A percentile compares a stretch with the other conserved stretches of the same genome.
phyloP scores from a whole-genome alignment of 2,113 vertebrate species.

The Aphelocoma coerulescens region DNA sequence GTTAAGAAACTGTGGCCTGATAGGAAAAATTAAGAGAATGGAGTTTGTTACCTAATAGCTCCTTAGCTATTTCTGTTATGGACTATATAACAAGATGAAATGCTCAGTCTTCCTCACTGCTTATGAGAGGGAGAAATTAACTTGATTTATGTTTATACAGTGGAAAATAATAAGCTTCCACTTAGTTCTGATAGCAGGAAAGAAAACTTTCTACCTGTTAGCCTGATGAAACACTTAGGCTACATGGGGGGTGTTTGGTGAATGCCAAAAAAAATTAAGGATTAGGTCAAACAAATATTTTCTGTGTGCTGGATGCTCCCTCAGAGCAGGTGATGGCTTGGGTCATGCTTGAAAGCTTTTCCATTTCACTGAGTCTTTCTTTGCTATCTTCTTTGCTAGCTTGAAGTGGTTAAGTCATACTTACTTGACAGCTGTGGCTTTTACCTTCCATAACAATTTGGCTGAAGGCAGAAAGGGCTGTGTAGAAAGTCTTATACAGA shows the following conservation, averaged over 20 bases:
- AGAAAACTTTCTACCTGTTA: background rate
- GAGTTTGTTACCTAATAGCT: background rate
- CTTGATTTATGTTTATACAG: background rate
- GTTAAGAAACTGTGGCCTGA: background rate
- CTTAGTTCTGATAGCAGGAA: background rate
- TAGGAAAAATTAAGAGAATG: background rate
- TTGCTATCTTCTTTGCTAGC: background rate
- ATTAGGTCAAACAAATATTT: background rate
- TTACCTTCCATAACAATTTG: background rate
- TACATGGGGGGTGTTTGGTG: background rate
- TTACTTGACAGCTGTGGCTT: background rate
- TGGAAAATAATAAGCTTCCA: background rate
- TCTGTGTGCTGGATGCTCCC: background rate
- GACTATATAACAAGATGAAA: background rate
- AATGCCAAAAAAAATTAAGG: background rate
- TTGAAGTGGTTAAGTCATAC: background rate
- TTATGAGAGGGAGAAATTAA: background rate
- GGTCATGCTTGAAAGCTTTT: background rate
- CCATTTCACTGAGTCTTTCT: background rate
- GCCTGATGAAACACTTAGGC: background rate
- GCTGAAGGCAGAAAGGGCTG: background rate
- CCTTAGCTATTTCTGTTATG: background rate
- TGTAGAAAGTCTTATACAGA: background rate
- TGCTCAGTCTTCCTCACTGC: background rate
- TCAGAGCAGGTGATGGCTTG: background rate